Conservation (phyloP, 2,797 vertebrate species). For the Catharus ustulatus region DNA sequence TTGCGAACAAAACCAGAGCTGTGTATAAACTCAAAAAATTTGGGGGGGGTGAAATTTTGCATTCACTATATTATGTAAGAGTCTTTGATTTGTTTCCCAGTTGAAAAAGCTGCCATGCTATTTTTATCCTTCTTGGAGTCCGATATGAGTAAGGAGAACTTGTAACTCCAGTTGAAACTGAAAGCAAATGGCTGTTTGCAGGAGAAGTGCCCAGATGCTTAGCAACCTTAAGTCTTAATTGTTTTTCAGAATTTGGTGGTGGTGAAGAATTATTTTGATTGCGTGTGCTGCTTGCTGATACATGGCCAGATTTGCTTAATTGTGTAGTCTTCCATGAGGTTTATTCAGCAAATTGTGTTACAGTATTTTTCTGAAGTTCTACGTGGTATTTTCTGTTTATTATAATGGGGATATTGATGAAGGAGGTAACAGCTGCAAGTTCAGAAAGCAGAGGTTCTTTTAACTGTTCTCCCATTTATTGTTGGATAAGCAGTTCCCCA, state of each 20-base stretch:
- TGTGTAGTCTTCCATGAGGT: neutral
- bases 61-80: neutral
- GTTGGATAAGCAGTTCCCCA: neutral
- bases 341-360: neutral
- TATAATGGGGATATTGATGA: neutral
- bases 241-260: neutral
- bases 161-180: neutral
- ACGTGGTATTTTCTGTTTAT: neutral
- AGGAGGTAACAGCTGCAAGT: neutral
- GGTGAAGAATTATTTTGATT: neutral
- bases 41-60: neutral
- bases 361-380: neutral
- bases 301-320: neutral
- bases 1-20: neutral
- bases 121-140: neutral
- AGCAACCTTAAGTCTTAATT: neutral
- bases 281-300: neutral
- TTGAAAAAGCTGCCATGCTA: neutral
- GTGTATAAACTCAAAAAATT: neutral
- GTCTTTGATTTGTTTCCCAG: neutral
- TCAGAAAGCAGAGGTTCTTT: neutral
- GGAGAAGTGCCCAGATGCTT: neutral
- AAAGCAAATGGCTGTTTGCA: neutral
- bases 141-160: neutral
- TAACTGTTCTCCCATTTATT: neutral